A percentile compares a stretch with the other conserved stretches of the same genome.
Evolutionary conservation across 1,140 invertebrate genomes (phyloP).

Genomic region (Drosophila saltans): DNA sequence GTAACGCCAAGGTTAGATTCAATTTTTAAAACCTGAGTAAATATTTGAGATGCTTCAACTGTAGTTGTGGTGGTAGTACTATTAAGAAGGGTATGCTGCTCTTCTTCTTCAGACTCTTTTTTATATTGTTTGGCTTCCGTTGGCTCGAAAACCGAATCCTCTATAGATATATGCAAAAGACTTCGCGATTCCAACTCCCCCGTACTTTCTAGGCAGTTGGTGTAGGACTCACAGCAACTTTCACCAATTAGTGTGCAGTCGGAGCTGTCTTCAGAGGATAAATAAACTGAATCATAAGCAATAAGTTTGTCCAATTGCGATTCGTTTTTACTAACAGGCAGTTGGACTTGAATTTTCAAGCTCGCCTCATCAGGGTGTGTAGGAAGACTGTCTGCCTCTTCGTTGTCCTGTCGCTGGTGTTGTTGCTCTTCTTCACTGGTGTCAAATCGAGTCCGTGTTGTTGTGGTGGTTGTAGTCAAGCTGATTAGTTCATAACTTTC

Average conservation of each 20-base stretch:
- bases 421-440: slow-evolving; percentile 65
- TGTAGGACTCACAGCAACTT: slow-evolving; percentile 54
- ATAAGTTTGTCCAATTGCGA: slow-evolving; percentile 74
- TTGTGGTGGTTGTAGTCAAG: slow-evolving; percentile 71
- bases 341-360: neutral
- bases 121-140: slow-evolving; percentile 59
- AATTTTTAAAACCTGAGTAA: slow-evolving; percentile 69
- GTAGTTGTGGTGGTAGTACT: slow-evolving; percentile 14
- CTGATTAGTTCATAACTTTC: slow-evolving; percentile 76
- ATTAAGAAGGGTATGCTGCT: slow-evolving; percentile 14
- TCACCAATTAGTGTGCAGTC: slow-evolving; percentile 76
- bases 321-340: slow-evolving; percentile 55
- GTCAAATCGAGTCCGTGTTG: slow-evolving; percentile 70
- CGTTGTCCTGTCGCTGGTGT: slow-evolving; percentile 11
- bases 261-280: slow-evolving; percentile 81
- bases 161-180: slow-evolving; percentile 74
- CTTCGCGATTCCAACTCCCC: slow-evolving; percentile 58
- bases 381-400: slow-evolving; percentile 20
- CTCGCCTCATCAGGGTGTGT: slow-evolving; percentile 38
- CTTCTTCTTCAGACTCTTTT: slow-evolving; percentile 22
- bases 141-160: slow-evolving; percentile 73
- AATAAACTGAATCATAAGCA: slow-evolving; percentile 82
- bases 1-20: slow-evolving; percentile 36
- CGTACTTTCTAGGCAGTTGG: slow-evolving; percentile 46
- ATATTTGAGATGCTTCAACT: slow-evolving; percentile 46